Conservation (phyloP, 2,888 invertebrate genomes). For the Aplocera efformata region DNA sequence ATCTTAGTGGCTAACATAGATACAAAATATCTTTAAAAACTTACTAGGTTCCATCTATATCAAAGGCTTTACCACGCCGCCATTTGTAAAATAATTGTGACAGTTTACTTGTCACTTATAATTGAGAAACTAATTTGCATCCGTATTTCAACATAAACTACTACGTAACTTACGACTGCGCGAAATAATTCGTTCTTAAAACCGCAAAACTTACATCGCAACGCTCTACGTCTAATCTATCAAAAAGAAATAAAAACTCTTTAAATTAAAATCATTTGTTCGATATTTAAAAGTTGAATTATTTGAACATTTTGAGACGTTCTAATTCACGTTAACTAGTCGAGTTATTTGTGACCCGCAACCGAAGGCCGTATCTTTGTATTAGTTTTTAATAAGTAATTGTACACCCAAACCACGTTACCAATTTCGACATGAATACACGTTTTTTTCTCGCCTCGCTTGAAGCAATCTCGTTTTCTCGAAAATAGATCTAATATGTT, state of each 20-base stretch:
- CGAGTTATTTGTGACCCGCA: slow-evolving; percentile 41
- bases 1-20: too few relatives aligned
- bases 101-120: too few relatives aligned
- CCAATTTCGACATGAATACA: slow-evolving; percentile 73
- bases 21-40: too few relatives aligned
- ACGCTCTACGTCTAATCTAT: background rate
- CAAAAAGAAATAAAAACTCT: slow-evolving; percentile 4
- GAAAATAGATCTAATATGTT: slow-evolving; percentile 77
- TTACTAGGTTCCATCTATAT: too few relatives aligned
- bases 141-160: too few relatives aligned
- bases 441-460: slow-evolving; percentile 59
- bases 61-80: too few relatives aligned
- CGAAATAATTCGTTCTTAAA: too few relatives aligned
- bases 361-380: slow-evolving; percentile 60
- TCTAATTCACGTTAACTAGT: slow-evolving; percentile 39
- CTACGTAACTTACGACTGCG: too few relatives aligned
- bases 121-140: too few relatives aligned
- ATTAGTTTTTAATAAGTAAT: slow-evolving; percentile 75
- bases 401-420: slow-evolving; percentile 68
- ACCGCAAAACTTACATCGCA: slow-evolving; percentile 1
- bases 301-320: slow-evolving; percentile 41
- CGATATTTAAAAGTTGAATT: slow-evolving; percentile 42
- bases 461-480: slow-evolving; percentile 73
- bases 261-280: slow-evolving; percentile 26
- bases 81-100: too few relatives aligned